These are phyloP conservation scores for Dolichoris vasculosae DNA, from an alignment of 1,140 invertebrate species.

Conservation along the genomic window DNA sequence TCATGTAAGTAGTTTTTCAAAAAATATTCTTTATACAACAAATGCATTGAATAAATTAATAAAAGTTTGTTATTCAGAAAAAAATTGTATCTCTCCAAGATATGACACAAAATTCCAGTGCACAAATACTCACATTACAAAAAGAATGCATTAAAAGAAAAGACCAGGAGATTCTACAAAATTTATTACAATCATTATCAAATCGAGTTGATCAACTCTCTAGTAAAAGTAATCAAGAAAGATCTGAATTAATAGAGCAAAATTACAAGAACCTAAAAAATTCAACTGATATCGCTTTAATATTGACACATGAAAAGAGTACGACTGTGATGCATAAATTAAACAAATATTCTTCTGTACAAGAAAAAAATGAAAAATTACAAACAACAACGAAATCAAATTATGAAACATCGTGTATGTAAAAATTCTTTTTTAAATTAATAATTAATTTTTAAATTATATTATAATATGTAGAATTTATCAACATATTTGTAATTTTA, in stretches of 20 bases:
- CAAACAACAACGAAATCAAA: not conserved
- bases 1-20: conserved; percentile 66
- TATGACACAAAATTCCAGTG: conserved; percentile 67
- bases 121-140: conserved; percentile 68
- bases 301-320: conserved; percentile 54
- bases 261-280: conserved; percentile 60
- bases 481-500: not conserved
- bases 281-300: conserved; percentile 57
- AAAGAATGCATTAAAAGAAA: conserved; percentile 64
- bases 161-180: conserved; percentile 48
- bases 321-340: conserved; percentile 16
- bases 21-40: not conserved
- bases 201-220: conserved; percentile 43
- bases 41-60: not conserved
- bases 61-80: conserved; percentile 60
- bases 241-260: conserved; percentile 62
- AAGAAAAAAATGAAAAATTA: conserved; percentile 9
- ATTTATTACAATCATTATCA: conserved; percentile 16
- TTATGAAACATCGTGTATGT: conserved; percentile 20
- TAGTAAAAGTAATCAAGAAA: conserved; percentile 56
- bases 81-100: conserved; percentile 68
- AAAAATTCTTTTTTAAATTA: not conserved
- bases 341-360: conserved; percentile 14
- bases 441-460: not conserved
- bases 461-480: not conserved